Percentiles rank a stretch among this genome's conserved stretches.
Conservation (phyloP, 2,113 vertebrate species). For the Lycaon pictus region DNA sequence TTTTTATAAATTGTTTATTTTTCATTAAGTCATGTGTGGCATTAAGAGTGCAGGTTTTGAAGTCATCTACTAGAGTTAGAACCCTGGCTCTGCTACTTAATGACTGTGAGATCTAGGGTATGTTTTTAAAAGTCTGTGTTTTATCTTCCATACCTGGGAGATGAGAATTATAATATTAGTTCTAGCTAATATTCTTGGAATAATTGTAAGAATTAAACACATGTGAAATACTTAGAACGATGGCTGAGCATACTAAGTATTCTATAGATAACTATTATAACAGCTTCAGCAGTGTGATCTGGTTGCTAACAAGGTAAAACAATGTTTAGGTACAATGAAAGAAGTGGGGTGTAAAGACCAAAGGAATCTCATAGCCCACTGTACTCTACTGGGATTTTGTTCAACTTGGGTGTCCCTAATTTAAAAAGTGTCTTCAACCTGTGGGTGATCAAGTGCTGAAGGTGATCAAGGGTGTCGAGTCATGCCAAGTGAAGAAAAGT, state of each 20-base stretch:
- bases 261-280: background rate
- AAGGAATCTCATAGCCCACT: background rate
- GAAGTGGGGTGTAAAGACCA: background rate
- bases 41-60: slow-evolving; percentile 29
- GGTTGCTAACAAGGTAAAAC: background rate
- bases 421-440: background rate
- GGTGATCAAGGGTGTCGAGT: background rate
- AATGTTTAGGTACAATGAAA: background rate
- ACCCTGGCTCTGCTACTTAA: background rate
- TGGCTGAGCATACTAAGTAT: background rate
- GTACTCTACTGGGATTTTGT: background rate
- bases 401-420: background rate
- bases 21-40: slow-evolving; percentile 26
- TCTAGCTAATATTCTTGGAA: background rate
- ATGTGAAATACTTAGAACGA: background rate
- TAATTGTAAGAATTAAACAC: background rate
- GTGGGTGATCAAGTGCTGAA: background rate
- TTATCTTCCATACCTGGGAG: slow-evolving; percentile 57
- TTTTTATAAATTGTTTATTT: slow-evolving; percentile 22
- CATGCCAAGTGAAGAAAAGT: slow-evolving; percentile 1
- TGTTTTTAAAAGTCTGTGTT: slow-evolving; percentile 49
- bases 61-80: slow-evolving; percentile 27
- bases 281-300: background rate
- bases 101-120: background rate
- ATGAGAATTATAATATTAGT: background rate